Conservation (phyloP, 2,113 vertebrate species). For the Protobothrops mucrosquamatus region DNA sequence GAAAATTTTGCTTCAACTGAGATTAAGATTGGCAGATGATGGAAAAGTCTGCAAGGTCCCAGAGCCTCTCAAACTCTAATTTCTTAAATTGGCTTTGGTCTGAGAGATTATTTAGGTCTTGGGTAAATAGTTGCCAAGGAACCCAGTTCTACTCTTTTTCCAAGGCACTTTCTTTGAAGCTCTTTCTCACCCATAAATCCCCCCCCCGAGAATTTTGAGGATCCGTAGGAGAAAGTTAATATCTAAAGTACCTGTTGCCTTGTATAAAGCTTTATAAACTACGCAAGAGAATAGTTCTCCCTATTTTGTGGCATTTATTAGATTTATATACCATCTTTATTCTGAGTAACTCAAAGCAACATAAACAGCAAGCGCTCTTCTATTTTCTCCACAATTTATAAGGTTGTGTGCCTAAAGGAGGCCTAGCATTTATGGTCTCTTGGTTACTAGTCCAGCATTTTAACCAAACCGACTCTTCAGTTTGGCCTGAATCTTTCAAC, state of each 20-base stretch:
- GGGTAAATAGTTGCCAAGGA: neutral
- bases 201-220: neutral
- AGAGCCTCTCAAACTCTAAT: neutral
- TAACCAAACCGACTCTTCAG: neutral
- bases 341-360: neutral
- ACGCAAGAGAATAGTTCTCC: neutral
- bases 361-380: neutral
- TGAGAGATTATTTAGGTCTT: neutral
- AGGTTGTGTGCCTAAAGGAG: neutral
- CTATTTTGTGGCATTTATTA: neutral
- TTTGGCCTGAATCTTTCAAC: neutral
- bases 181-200: neutral
- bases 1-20: neutral
- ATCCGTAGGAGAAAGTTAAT: neutral
- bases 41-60: neutral
- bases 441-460: neutral
- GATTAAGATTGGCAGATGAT: neutral
- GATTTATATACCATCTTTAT: neutral
- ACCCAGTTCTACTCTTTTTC: no score
- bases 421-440: neutral
- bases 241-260: no score
- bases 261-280: neutral
- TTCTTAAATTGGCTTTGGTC: neutral
- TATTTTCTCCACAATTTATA: neutral
- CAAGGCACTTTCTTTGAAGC: neutral